Conservation (phyloP, 2,113 vertebrate species). For the Lichenostomus cassidix region DNA sequence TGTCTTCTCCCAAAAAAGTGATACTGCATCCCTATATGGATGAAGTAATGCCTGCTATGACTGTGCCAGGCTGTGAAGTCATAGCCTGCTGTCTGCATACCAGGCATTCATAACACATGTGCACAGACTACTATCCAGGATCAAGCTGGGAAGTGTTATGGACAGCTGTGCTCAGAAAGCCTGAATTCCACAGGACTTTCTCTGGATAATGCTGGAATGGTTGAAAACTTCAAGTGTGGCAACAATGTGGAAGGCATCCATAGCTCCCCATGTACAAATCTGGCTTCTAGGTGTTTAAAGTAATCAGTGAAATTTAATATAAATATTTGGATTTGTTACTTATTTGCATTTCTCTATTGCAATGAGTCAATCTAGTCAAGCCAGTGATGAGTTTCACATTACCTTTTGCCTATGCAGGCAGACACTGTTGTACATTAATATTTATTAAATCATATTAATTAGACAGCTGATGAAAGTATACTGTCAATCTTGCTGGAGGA, state of each 20-base stretch:
- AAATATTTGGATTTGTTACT: not conserved
- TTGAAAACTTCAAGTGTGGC: not conserved
- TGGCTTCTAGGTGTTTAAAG: not conserved
- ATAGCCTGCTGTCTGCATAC: not conserved
- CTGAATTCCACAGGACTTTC: not conserved
- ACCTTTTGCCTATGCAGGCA: not conserved
- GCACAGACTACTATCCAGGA: not conserved
- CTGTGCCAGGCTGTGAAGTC: not conserved
- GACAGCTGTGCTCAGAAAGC: not conserved
- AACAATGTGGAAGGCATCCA: not conserved
- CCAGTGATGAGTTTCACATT: not conserved
- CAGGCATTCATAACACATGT: not conserved
- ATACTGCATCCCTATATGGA: not conserved
- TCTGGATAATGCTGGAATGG: not conserved
- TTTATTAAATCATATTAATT: constrained; percentile 31
- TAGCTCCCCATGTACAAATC: not conserved
- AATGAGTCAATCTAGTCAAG: not conserved
- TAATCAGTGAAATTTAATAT: not conserved
- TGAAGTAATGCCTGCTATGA: not conserved
- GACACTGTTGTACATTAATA: not conserved
- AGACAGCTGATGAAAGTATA: not conserved
- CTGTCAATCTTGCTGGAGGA: not conserved
- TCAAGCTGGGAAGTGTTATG: not conserved
- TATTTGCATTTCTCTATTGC: not conserved
- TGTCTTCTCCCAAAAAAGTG: not conserved